phyloP scores from a whole-genome alignment of 2,113 vertebrate genomes.

The Erpornis zantholeuca region DNA sequence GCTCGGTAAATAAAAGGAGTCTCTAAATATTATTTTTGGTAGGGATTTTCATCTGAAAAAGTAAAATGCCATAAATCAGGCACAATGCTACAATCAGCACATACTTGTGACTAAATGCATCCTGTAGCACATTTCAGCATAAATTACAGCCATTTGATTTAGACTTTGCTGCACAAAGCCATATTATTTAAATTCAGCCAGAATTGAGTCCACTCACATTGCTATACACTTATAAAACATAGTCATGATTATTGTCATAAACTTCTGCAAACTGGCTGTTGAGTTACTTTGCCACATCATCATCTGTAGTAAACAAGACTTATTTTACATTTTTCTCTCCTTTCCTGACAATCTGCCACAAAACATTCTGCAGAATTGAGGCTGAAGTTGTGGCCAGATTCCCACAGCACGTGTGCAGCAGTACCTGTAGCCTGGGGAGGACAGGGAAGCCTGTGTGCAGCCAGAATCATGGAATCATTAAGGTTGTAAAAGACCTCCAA shows the following conservation, averaged over 20 bases:
- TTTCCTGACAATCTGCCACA: slow-evolving; percentile 24
- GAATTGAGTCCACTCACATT: slow-evolving; percentile 32
- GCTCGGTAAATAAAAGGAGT: neutral
- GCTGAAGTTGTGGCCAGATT: neutral
- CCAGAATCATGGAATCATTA: neutral
- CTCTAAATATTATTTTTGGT: slow-evolving; percentile 51
- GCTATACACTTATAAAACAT: slow-evolving; percentile 32
- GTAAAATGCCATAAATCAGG: slow-evolving; percentile 49
- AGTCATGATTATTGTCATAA: slow-evolving; percentile 55
- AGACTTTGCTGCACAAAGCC: slow-evolving; percentile 28
- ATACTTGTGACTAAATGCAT: slow-evolving; percentile 63
- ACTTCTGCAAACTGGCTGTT: slow-evolving; percentile 2
- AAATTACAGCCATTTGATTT: slow-evolving; percentile 42
- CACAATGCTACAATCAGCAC: slow-evolving; percentile 54
- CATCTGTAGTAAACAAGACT: slow-evolving; percentile 57
- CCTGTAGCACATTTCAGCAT: slow-evolving; percentile 35
- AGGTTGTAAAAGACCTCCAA: neutral
- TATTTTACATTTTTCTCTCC: slow-evolving; percentile 23
- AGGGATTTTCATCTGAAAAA: slow-evolving; percentile 55
- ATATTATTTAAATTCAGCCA: slow-evolving; percentile 1
- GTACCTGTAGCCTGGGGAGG: neutral
- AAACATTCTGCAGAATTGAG: neutral
- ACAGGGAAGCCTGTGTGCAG: neutral
- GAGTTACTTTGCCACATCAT: slow-evolving; percentile 55
- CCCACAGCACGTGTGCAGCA: neutral